Base-by-base conservation (phyloP, 92 coral and sea anemone species). In the Porites rus region DNA sequence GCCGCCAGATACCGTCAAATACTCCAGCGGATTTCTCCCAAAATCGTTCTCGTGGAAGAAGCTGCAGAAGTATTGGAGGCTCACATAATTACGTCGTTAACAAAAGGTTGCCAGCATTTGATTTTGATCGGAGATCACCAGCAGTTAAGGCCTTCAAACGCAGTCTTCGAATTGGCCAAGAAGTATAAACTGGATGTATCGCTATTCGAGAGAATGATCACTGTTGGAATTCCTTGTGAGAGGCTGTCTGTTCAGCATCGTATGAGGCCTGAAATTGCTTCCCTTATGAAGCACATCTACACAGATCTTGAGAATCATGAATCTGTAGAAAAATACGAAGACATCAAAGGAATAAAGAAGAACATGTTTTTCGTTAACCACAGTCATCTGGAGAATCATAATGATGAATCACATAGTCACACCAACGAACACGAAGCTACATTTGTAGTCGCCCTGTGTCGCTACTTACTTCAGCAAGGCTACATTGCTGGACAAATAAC, bases 41-140 rank as follows among this genome's bases (percentile, higher is more conserved):
- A 93, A 31, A 83, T 95, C 53, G 88, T 95, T 72, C 72, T 95
- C n/a, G 88, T 94, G 18, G 98, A 95, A 82, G 98, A 95, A 84
- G 98, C 98, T 13, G 96, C 98, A 52, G 98, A 95, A 54, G 93
- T 95, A 65, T 91, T 95, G 71, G 98, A 95, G 92, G 98, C 96
- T 80, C 98, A 95, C 80, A 83, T 92, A 20, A 84, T 95, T 75
- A 93, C 94, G 73, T 91, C 95, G 21, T 86, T 95, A 56, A 92
- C 93, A 10, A 82, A 88, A 18, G 91, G 81, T 31, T 93, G 98
- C 74, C 91, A 93, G 60, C 98, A 95, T 64, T 76, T 93, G 86
- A 93, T 95, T 82, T 93, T 95, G 69, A 95, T 95, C 83, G 98
- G 98, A 51, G 97, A 95, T 70, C 98, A 95, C 75, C 93, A 93